Conservation (phyloP, 2,888 invertebrate genomes). For the Drosophila neoperkinsi region DNA sequence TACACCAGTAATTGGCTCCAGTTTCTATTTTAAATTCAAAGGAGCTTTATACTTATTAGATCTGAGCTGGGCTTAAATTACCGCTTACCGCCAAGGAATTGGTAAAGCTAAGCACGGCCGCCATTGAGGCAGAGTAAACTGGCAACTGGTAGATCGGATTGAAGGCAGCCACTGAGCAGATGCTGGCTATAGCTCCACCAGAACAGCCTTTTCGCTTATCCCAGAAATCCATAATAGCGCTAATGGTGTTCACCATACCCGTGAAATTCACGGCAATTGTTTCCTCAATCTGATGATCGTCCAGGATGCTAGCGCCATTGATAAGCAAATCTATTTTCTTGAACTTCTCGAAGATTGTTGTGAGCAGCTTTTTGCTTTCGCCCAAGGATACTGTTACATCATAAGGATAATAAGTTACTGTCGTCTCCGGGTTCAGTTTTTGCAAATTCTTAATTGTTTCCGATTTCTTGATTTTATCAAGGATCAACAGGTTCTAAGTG, state of each 20-base stretch:
- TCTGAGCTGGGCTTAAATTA: not conserved
- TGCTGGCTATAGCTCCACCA: constrained; percentile 84
- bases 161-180: constrained; percentile 83
- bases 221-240: constrained; percentile 84
- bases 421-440: constrained; percentile 43
- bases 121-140: constrained; percentile 83
- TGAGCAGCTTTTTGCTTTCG: constrained; percentile 67
- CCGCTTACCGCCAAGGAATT: constrained; percentile 79
- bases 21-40: constrained; percentile 30
- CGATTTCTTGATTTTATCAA: constrained; percentile 66
- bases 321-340: constrained; percentile 75
- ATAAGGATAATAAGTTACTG: constrained; percentile 63
- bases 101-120: constrained; percentile 84
- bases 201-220: constrained; percentile 83
- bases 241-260: constrained; percentile 72
- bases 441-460: constrained; percentile 38
- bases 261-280: constrained; percentile 71
- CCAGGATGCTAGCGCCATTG: constrained; percentile 73
- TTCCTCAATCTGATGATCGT: constrained; percentile 69
- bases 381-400: constrained; percentile 65
- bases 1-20: constrained; percentile 67
- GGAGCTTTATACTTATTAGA: not conserved
- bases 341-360: constrained; percentile 56
- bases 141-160: constrained; percentile 73
- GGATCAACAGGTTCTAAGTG: constrained; percentile 73